A percentile compares a stretch with the other conserved stretches of the same genome.
phyloP scores from a whole-genome alignment of 2,888 invertebrate genomes.

The Elysia crispata region DNA sequence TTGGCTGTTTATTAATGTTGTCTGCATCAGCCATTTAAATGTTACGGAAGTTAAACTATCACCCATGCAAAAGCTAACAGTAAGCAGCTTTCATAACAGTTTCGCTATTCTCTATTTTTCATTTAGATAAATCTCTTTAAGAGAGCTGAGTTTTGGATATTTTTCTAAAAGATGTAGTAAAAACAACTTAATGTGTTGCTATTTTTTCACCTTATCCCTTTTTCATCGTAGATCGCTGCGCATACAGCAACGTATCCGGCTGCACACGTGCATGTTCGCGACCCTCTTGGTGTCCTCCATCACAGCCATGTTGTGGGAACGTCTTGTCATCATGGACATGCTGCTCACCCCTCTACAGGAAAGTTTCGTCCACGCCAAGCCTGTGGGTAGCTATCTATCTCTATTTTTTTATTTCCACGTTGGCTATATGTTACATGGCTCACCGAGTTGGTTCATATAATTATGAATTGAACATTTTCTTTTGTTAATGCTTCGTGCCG shows the following conservation, averaged over 20 bases:
- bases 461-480: not conserved
- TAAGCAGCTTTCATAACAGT: too few species aligned
- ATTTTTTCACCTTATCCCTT: not conserved
- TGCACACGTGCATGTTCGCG: slow-evolving; percentile 72
- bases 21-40: too few species aligned
- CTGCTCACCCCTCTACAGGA: slow-evolving; percentile 43
- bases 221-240: slow-evolving; percentile 61
- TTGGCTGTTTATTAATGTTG: too few species aligned
- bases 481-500: not conserved
- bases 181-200: not conserved
- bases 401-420: not conserved
- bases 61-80: too few species aligned
- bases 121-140: too few species aligned
- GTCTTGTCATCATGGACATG: slow-evolving; percentile 68
- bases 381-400: slow-evolving; percentile 1
- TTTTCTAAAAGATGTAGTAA: too few species aligned
- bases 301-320: slow-evolving; percentile 68
- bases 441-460: not conserved
- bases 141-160: too few species aligned
- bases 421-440: not conserved
- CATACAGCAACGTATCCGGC: slow-evolving; percentile 70
- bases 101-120: too few species aligned
- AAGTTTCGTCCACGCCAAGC: not conserved
- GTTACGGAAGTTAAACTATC: too few species aligned
- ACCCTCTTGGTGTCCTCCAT: slow-evolving; percentile 67